These are phyloP conservation scores for Euwallacea fornicatus DNA, from an alignment of 1,140 invertebrate species.

Conservation along the genomic window DNA sequence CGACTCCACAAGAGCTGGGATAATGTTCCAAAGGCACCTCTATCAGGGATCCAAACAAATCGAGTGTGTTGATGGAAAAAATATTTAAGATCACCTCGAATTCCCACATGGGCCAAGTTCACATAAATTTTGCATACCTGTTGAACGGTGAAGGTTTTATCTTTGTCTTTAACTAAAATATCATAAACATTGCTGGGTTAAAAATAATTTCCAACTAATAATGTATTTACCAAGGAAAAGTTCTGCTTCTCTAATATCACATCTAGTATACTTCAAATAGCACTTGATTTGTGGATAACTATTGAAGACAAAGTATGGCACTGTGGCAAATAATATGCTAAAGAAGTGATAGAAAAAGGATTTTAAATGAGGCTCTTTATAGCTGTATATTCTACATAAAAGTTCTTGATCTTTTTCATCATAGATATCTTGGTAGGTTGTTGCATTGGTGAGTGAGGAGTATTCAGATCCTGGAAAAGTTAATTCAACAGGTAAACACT, in stretches of 20 bases:
- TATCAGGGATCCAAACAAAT: constrained; percentile 58
- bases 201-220: constrained; percentile 13
- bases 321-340: constrained; percentile 52
- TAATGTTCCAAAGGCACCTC: constrained; percentile 56
- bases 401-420: constrained; percentile 53
- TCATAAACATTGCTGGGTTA: background rate
- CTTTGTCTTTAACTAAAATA: constrained; percentile 57
- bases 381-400: constrained; percentile 56
- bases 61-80: constrained; percentile 60
- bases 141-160: constrained; percentile 54
- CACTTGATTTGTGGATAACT: constrained; percentile 57
- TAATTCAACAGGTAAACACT: too few species aligned
- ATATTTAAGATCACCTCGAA: constrained; percentile 54
- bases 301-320: constrained; percentile 57
- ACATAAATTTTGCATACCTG: constrained; percentile 54
- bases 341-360: constrained; percentile 55
- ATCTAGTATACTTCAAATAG: constrained; percentile 56
- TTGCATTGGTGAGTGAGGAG: background rate
- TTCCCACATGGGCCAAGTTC: constrained; percentile 54
- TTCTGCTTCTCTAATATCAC: constrained; percentile 57
- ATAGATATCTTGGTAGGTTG: constrained; percentile 31
- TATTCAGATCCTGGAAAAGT: too few species aligned
- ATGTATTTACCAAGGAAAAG: constrained; percentile 56
- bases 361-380: constrained; percentile 53
- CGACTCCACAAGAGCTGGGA: constrained; percentile 56